Percentiles rank a stretch among this genome's conserved stretches.
These are phyloP conservation scores for Cerastis leucographa DNA, from an alignment of 2,888 invertebrate genomes.

Conservation along the genomic window DNA sequence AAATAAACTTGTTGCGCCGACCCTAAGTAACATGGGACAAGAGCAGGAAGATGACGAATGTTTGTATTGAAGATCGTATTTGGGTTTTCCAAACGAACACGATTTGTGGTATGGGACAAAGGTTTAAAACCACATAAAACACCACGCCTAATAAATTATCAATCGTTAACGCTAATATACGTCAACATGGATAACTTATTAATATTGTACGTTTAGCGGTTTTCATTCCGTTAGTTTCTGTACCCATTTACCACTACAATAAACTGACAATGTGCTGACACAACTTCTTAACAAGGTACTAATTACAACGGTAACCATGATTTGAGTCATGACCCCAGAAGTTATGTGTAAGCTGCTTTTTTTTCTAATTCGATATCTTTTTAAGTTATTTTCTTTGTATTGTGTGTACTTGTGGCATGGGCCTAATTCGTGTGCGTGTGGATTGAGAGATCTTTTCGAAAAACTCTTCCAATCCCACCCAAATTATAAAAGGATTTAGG, in stretches of 20 bases:
- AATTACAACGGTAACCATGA: background rate
- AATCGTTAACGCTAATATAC: background rate
- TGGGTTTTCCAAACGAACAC: background rate
- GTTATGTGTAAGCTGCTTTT: background rate
- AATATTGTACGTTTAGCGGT: background rate
- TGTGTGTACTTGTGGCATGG: too few relatives aligned
- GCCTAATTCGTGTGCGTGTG: too few relatives aligned
- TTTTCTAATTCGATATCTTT: too few relatives aligned
- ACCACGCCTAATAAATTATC: background rate
- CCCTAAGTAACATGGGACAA: too few relatives aligned
- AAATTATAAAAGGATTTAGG: too few relatives aligned
- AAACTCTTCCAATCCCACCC: too few relatives aligned
- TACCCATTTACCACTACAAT: background rate
- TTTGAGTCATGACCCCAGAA: background rate
- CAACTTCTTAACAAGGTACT: slow-evolving; percentile 2
- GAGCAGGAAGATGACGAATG: too few relatives aligned
- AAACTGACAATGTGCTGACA: background rate
- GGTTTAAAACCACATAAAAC: background rate
- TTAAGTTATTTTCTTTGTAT: too few relatives aligned
- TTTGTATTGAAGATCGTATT: too few relatives aligned
- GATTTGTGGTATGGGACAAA: background rate
- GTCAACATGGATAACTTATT: background rate
- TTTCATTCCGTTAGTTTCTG: slow-evolving; percentile 2
- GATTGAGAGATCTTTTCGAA: too few relatives aligned
- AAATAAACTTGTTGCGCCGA: too few relatives aligned